These are phyloP conservation scores for Stegastes partitus DNA, from an alignment of 2,113 vertebrate genomes.

Conservation along the genomic window DNA sequence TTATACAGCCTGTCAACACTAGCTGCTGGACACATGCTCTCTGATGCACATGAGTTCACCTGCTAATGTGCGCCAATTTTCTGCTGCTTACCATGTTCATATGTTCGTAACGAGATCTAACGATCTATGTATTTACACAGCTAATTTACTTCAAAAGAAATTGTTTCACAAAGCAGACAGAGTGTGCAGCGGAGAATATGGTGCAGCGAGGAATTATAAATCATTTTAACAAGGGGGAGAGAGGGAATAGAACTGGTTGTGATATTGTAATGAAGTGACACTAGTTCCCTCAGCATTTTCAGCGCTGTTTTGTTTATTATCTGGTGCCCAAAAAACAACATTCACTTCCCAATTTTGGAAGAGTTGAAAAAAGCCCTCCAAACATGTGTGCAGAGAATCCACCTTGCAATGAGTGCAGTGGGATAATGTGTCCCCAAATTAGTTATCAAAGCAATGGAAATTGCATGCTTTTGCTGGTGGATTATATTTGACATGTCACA, in stretches of 20 bases:
- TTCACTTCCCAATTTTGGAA: not conserved
- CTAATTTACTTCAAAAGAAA: constrained; percentile 26
- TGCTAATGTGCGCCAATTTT: constrained; percentile 29
- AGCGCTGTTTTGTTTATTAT: not conserved
- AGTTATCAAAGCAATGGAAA: constrained; percentile 2
- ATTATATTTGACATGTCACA: not conserved
- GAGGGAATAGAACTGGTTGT: not conserved
- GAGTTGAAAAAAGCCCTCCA: not conserved
- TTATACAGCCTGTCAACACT: not conserved
- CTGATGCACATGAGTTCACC: constrained; percentile 42
- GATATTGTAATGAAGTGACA: constrained; percentile 12
- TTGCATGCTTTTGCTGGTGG: not conserved
- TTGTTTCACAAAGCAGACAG: not conserved
- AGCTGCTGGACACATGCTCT: constrained; percentile 15
- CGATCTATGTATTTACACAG: constrained; percentile 21
- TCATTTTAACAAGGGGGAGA: not conserved
- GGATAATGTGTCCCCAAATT: constrained; percentile 20
- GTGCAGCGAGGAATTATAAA: not conserved
- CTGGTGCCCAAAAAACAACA: not conserved
- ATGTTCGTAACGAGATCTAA: constrained; percentile 24
- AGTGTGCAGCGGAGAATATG: not conserved
- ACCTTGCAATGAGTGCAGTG: constrained; percentile 6
- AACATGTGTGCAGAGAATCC: not conserved
- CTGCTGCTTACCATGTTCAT: constrained; percentile 29
- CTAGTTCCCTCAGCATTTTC: not conserved